Evolutionary conservation across 92 coral and sea anemone genomes (phyloP), one percentile per base, ranked within the genome.

Genomic region (Phenganax stokvisi): DNA sequence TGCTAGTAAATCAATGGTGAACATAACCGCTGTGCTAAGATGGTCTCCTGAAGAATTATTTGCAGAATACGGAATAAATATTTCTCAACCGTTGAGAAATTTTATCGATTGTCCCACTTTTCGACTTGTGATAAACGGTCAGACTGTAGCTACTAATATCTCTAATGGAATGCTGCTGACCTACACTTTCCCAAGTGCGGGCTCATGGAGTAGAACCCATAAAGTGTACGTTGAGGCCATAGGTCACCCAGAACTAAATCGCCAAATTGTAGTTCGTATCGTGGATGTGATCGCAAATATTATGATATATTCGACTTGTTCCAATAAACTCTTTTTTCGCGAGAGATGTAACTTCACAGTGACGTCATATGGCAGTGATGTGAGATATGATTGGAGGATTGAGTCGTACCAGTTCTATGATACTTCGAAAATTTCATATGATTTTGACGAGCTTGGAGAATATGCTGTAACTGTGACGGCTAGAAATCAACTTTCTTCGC

Each of bases 221-320:
- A 10, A 47, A 12, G 72, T 78, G 37, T 52, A 61, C 82, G 11
- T 78, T 15, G 72, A 78, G 72, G 82, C 72, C 59, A 47, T 47
- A 17, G 82, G 73, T 51, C 82, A 78, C 72, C 72, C 57, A 20
- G 72, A 61, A 10, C 12, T 78, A 72, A 78, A 78, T 62, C 82
- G 82, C 15, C 3, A 51, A 44, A n/a, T 25, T 30, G 56, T 37
- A 27, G 44, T 78, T 53, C 52, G 31, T 6, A 37, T 78, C 53
- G 28, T 78, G 56, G 82, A 78, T 12, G 51, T 30, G 28, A 59
- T 78, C 29, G 37, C 61, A 6, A 37, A 47, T 51, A 1, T 78
- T 71, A 59, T 8, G 58, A 78, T 78, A 7, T 0, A 15, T 15
- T 10, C 72, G 11, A 54, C 25, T 56, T 78, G 82, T 51, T 44